Evolutionary conservation across 2,113 vertebrate genomes (phyloP), one percentile per base, ranked within the genome.

Genomic region (Stegostoma tigrinum): DNA sequence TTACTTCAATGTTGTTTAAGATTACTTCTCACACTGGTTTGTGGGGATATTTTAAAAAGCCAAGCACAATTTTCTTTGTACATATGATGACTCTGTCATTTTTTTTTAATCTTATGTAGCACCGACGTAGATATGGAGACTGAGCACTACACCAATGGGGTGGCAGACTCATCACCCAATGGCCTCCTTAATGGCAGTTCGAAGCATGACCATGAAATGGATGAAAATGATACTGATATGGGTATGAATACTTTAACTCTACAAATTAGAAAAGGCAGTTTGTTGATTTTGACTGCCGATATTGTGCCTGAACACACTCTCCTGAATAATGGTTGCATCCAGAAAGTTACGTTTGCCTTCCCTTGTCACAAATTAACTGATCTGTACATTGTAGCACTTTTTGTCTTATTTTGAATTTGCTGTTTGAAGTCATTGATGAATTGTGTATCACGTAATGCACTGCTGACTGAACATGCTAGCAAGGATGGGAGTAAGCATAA

Each of bases 91-190:
- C 27, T 38, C 0, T 94, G 42, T 70, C n/a, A 72, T 97, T 96
- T 96, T 97, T 96, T 96, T 97, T n/a, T n/a, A n/a, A 97, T 38
- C 67, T 45, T 97, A 97, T 97, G 85, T 97, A 98, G 98, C 97
- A 98, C 97, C 96, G 99, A 99, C 96, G 98, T 99, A 97, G 99
- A 99, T 94, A 99, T 99, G 99, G 99, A 99, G 97, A 98, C 99
- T 96, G 99, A 99, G 97, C 99, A 99, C 97, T 99, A 99, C 97
- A 98, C 98, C 97, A 99, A 99, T 96, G 99, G 99, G 95, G 98
- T 99, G 97, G 98, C 98, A 96, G 99, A 99, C 96, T 98, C 98
- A 23, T 98, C 99, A 97, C 98, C 99, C 96, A 99, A 99, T 96
- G 99, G 99, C 97, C 99, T 99, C 97, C 98, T 99, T 97, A 99